A percentile compares a stretch with the other conserved stretches of the same genome.
phyloP scores from a whole-genome alignment of 2,888 invertebrate species.

The Rhyacophila evoluta region DNA sequence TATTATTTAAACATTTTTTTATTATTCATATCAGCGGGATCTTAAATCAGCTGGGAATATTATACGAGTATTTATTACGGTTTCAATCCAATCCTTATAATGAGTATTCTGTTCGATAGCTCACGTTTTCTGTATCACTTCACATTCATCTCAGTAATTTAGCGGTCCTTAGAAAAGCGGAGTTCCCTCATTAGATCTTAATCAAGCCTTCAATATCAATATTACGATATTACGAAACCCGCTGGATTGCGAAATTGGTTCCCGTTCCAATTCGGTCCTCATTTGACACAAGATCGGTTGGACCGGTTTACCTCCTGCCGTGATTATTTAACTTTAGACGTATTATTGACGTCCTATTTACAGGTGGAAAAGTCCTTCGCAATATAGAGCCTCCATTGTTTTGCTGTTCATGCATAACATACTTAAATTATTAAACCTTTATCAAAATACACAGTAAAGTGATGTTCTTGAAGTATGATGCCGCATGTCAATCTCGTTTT shows the following conservation, averaged over 20 bases:
- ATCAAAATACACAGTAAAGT: too few relatives aligned
- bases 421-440: too few relatives aligned
- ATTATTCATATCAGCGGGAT: too few relatives aligned
- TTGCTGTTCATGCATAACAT: too few relatives aligned
- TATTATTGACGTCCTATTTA: constrained; percentile 3
- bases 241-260: constrained; percentile 4
- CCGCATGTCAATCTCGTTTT: too few relatives aligned
- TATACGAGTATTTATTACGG: too few relatives aligned
- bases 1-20: too few relatives aligned
- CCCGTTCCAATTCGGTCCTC: not conserved
- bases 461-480: too few relatives aligned
- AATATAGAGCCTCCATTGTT: too few relatives aligned
- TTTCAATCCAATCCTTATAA: too few relatives aligned
- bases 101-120: too few relatives aligned
- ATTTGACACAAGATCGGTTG: not conserved
- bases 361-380: not conserved
- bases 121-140: not conserved
- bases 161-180: not conserved
- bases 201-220: constrained; percentile 22
- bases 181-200: constrained; percentile 7
- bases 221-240: constrained; percentile 15
- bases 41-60: too few relatives aligned
- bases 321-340: constrained; percentile 19
- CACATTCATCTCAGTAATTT: not conserved
- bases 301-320: not conserved